Conservation (phyloP, 2,797 vertebrate genomes). For the Manis pentadactyla region DNA sequence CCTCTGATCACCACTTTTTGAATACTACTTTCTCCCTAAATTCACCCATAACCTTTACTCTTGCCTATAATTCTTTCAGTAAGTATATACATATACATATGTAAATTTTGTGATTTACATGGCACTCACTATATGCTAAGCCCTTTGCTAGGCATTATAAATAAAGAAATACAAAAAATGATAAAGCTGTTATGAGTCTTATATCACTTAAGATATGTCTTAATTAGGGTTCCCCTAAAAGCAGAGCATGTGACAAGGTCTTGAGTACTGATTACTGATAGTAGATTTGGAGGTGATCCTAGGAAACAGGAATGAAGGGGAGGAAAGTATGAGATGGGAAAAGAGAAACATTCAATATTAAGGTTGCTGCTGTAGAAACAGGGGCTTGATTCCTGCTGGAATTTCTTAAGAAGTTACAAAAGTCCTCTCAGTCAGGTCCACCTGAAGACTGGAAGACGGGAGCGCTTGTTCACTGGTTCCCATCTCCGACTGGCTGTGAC, state of each 20-base stretch:
- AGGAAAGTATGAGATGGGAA: not conserved
- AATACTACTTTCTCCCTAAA: slow-evolving; percentile 1
- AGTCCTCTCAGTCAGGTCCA: not conserved
- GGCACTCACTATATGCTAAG: not conserved
- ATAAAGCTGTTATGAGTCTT: not conserved
- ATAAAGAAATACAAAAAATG: not conserved
- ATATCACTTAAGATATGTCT: not conserved
- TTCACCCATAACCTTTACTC: not conserved
- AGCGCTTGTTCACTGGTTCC: not conserved
- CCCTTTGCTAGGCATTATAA: not conserved
- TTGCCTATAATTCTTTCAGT: not conserved
- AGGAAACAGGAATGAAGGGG: not conserved
- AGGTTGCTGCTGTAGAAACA: not conserved
- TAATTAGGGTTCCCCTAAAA: not conserved
- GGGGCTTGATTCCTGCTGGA: not conserved
- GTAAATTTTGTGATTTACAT: too few relatives aligned
- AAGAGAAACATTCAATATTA: not conserved
- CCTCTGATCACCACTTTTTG: not conserved
- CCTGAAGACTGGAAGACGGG: not conserved
- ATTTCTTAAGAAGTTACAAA: not conserved
- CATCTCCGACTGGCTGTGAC: not conserved
- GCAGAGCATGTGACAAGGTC: not conserved
- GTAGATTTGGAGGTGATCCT: not conserved
- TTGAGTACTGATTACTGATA: not conserved
- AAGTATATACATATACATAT: not conserved